These are phyloP conservation scores for Troides aeacus DNA, from an alignment of 2,888 invertebrate genomes.

Conservation along the genomic window DNA sequence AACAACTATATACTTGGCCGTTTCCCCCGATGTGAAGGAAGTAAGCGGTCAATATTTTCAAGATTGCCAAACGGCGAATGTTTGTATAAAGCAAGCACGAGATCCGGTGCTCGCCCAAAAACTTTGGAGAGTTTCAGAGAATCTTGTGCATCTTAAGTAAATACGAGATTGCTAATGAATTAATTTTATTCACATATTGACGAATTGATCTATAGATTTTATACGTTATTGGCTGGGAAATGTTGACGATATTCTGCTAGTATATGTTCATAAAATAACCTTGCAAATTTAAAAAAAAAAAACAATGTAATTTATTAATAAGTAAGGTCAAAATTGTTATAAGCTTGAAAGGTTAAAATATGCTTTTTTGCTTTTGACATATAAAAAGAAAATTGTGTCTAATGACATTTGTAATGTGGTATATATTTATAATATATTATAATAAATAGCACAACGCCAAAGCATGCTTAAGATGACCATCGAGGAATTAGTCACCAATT, in stretches of 20 bases:
- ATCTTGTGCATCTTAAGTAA: slow-evolving; percentile 14
- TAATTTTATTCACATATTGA: not conserved
- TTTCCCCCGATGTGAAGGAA: slow-evolving; percentile 74
- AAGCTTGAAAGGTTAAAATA: too few species aligned
- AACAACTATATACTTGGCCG: slow-evolving; percentile 78
- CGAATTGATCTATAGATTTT: too few species aligned
- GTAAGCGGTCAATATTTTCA: slow-evolving; percentile 82
- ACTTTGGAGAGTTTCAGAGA: slow-evolving; percentile 75
- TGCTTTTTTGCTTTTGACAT: too few species aligned
- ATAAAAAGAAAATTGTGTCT: too few species aligned
- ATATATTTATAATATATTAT: not conserved
- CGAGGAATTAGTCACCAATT: not conserved
- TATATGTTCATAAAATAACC: too few species aligned
- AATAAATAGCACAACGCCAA: not conserved
- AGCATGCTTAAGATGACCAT: not conserved
- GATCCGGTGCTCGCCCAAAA: slow-evolving; percentile 76
- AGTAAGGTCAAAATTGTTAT: too few species aligned
- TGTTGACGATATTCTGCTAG: too few species aligned
- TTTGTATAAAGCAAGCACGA: slow-evolving; percentile 58
- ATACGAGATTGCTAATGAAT: slow-evolving; percentile 1
- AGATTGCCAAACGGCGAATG: slow-evolving; percentile 68
- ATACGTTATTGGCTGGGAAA: too few species aligned
- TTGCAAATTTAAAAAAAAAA: too few species aligned
- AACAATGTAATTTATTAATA: too few species aligned
- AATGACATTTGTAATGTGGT: too few species aligned